Evolutionary conservation across 2,888 invertebrate genomes (phyloP).

Genomic region (Scaeva pyrastri): DNA sequence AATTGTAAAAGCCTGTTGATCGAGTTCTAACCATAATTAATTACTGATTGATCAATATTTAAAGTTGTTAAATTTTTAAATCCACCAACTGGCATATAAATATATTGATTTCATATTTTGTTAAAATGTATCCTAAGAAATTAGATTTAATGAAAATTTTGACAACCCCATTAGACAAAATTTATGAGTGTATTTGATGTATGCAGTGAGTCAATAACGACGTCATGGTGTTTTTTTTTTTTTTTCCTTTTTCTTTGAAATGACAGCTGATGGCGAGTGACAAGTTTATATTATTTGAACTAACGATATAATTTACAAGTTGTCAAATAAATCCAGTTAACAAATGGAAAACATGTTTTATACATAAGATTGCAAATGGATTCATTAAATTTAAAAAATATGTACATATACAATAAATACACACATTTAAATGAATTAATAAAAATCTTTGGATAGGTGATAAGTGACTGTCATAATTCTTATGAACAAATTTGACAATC

Average conservation of each 20-base stretch:
- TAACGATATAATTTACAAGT: not conserved
- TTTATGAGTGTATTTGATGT: not conserved
- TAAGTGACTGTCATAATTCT: no score
- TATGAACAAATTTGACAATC: no score
- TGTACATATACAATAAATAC: no score
- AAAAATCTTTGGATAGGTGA: no score
- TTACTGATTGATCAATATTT: conserved; percentile 46
- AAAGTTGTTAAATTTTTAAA: conserved; percentile 26
- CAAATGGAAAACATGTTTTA: not conserved
- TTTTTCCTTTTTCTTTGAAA: no score
- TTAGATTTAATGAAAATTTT: not conserved
- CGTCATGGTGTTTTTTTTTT: not conserved
- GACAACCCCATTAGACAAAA: conserved; percentile 10
- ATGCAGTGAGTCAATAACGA: not conserved
- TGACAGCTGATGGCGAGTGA: not conserved
- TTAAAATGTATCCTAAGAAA: no score
- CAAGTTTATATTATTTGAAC: not conserved
- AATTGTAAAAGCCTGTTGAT: conserved; percentile 44
- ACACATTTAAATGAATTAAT: no score
- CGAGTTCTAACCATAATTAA: conserved; percentile 34
- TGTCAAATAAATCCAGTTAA: not conserved
- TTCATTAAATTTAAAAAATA: no score
- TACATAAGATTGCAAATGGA: not conserved
- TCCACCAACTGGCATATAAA: not conserved
- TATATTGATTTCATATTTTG: not conserved